A percentile compares a stretch with the other conserved stretches of the same genome.
Conservation (phyloP, 1,140 invertebrate genomes). For the Pseudomyrmex flavicornis region DNA sequence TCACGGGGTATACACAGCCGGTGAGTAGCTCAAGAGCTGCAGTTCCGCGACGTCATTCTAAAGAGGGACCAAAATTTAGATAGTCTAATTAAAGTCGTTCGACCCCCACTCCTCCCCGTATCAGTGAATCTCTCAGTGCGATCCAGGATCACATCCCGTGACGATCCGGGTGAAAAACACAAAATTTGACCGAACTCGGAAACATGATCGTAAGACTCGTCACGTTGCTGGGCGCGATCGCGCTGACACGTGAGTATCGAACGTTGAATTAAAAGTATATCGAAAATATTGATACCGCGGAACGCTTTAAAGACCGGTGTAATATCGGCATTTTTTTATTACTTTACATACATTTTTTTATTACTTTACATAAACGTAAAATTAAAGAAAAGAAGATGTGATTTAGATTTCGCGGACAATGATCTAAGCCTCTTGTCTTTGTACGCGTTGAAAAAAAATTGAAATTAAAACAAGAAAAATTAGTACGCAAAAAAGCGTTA, state of each 20-base stretch:
- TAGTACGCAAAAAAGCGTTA: no score
- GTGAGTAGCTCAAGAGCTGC: conserved; percentile 72
- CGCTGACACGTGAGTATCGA: conserved; percentile 77
- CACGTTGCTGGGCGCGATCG: conserved; percentile 71
- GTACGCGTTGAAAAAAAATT: no score
- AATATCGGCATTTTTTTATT: no score
- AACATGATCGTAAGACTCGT: conserved; percentile 75
- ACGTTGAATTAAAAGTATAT: neutral
- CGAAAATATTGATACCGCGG: neutral
- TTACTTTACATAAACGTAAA: no score
- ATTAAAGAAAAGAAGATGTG: no score
- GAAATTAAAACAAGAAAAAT: no score
- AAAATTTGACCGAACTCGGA: neutral
- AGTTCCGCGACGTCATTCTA: conserved; percentile 79
- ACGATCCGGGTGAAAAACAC: neutral
- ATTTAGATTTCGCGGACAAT: no score
- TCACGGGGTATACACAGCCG: conserved; percentile 79
- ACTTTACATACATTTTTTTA: no score
- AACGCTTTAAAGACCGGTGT: no score
- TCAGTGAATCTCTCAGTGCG: conserved; percentile 54
- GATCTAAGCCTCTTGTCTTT: no score
- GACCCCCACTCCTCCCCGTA: neutral
- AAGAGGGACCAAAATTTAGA: conserved; percentile 74
- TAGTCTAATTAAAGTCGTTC: neutral
- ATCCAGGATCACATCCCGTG: conserved; percentile 16